phyloP scores from a whole-genome alignment of 2,888 invertebrate genomes.

The Cantharis nigra region DNA sequence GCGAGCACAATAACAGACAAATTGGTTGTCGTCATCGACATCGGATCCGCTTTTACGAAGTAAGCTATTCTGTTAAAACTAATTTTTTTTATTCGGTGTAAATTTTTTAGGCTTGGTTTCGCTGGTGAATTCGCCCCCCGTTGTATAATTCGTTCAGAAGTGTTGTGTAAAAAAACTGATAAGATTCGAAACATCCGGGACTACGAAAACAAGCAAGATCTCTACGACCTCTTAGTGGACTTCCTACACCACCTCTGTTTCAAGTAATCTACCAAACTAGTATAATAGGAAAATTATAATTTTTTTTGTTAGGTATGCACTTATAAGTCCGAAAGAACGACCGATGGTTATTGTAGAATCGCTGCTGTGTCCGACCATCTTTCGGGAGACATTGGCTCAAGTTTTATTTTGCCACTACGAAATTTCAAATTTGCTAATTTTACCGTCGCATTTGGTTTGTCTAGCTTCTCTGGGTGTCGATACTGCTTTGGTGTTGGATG shows the following conservation, averaged over 20 bases:
- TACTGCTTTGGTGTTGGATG: slow-evolving; percentile 83
- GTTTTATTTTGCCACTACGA: slow-evolving; percentile 75
- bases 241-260: slow-evolving; percentile 89
- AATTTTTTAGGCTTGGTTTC: slow-evolving; percentile 79
- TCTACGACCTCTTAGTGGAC: slow-evolving; percentile 84
- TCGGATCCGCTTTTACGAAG: slow-evolving; percentile 92
- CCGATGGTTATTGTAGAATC: slow-evolving; percentile 92
- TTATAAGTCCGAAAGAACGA: slow-evolving; percentile 92
- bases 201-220: slow-evolving; percentile 67
- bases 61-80: slow-evolving; percentile 50
- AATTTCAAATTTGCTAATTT: slow-evolving; percentile 65
- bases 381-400: slow-evolving; percentile 86
- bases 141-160: slow-evolving; percentile 81
- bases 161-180: slow-evolving; percentile 69
- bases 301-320: slow-evolving; percentile 69
- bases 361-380: slow-evolving; percentile 77
- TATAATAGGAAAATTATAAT: neutral
- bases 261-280: slow-evolving; percentile 61
- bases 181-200: slow-evolving; percentile 66
- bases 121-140: slow-evolving; percentile 88
- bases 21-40: slow-evolving; percentile 86
- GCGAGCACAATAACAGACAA: slow-evolving; percentile 81
- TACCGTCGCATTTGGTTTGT: slow-evolving; percentile 84
- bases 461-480: slow-evolving; percentile 81
- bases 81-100: neutral